Percentiles rank a stretch among this genome's conserved stretches.
Conservation (phyloP, 2,113 vertebrate species). For the Synodontis membranacea region DNA sequence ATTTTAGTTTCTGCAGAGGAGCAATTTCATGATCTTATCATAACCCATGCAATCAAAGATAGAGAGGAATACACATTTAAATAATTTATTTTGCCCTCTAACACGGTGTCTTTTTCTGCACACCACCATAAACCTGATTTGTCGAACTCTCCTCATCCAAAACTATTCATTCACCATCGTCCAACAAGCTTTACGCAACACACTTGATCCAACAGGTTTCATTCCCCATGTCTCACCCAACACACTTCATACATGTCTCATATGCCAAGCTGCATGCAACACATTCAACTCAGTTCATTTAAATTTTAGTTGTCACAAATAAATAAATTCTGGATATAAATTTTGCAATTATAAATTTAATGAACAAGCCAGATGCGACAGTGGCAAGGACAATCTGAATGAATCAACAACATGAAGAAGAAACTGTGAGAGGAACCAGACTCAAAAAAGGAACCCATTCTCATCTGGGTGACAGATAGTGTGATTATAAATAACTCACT, state of each 20-base stretch:
- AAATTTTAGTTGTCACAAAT: too few species aligned
- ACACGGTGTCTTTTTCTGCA: neutral
- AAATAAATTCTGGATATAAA: too few species aligned
- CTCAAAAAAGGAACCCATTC: too few species aligned
- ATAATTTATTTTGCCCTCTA: neutral
- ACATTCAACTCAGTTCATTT: neutral
- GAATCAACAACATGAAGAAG: too few species aligned
- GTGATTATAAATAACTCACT: too few species aligned
- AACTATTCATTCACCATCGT: neutral
- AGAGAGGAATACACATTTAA: neutral
- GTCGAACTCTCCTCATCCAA: neutral
- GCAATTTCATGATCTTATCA: neutral
- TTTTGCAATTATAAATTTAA: too few species aligned
- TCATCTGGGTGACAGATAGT: too few species aligned
- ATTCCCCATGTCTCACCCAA: neutral
- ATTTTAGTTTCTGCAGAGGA: neutral
- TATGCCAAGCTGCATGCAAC: neutral
- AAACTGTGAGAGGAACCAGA: too few species aligned
- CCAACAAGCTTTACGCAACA: neutral
- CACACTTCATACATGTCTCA: neutral
- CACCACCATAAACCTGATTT: neutral
- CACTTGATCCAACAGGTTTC: neutral
- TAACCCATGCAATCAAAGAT: neutral
- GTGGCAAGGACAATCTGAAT: too few species aligned
- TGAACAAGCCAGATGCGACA: too few species aligned